Evolutionary conservation across 2,888 invertebrate genomes (phyloP).

Genomic region (Leucophora obtusa): DNA sequence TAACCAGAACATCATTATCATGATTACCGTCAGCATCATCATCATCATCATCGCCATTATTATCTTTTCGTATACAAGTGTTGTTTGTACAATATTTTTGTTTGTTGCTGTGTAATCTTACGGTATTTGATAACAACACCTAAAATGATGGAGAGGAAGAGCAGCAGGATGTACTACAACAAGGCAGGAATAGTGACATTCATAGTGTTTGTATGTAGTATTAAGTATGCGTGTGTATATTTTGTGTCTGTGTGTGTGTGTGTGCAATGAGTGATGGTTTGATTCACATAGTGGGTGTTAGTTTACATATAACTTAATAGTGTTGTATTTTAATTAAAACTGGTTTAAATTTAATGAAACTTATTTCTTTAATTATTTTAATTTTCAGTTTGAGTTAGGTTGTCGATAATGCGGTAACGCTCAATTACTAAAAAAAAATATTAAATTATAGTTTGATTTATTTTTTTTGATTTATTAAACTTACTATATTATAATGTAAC

Average conservation of each 20-base stretch:
- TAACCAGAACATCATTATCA: background rate
- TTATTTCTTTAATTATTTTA: background rate
- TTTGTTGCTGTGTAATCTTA: conserved; percentile 50
- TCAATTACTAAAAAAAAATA: too few species aligned
- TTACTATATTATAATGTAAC: too few species aligned
- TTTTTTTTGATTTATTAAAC: too few species aligned
- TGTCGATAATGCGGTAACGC: background rate
- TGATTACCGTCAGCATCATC: background rate
- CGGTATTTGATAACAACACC: conserved; percentile 57
- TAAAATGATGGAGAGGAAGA: conserved; percentile 41
- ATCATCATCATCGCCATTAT: conserved; percentile 6
- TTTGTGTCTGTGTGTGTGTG: background rate
- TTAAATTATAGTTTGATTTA: too few species aligned
- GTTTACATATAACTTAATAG: conserved; percentile 41
- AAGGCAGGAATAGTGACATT: conserved; percentile 22
- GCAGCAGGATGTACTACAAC: conserved; percentile 21
- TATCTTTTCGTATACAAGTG: conserved; percentile 31
- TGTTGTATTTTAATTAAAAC: conserved; percentile 47
- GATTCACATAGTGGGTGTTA: conserved; percentile 18
- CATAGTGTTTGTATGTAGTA: background rate
- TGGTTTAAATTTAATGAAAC: conserved; percentile 34
- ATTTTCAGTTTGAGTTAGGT: background rate
- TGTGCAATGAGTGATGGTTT: conserved; percentile 4
- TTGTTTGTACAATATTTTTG: conserved; percentile 45
- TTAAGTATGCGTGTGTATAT: background rate